Percentiles rank a stretch among this genome's conserved stretches.
phyloP scores from a whole-genome alignment of 2,888 invertebrate species.

The Myopa tessellatipennis region DNA sequence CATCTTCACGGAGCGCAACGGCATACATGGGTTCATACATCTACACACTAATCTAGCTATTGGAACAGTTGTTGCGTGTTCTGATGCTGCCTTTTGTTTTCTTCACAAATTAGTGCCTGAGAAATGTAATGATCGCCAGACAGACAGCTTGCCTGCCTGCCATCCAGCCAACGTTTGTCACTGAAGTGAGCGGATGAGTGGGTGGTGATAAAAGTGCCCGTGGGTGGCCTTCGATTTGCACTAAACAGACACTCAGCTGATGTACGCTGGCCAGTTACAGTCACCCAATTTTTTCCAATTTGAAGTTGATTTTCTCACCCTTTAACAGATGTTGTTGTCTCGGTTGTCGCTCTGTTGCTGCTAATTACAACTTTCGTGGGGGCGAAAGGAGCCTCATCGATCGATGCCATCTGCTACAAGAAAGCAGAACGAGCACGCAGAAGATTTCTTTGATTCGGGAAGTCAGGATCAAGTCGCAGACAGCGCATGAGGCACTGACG shows the following conservation, averaged over 20 bases:
- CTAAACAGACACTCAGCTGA: neutral
- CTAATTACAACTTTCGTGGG: too few species aligned
- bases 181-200: constrained; percentile 23
- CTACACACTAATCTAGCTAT: neutral
- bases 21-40: neutral
- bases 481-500: too few species aligned
- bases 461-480: too few species aligned
- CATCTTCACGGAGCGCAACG: neutral
- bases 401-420: too few species aligned
- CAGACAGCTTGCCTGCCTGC: neutral
- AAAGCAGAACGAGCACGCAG: too few species aligned
- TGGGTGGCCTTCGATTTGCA: constrained; percentile 19
- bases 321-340: constrained; percentile 27
- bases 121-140: constrained; percentile 20
- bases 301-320: neutral
- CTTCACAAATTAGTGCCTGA: neutral
- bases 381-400: too few species aligned
- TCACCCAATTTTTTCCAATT: neutral
- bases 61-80: constrained; percentile 25
- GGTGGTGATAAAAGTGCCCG: neutral
- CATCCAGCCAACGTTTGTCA: neutral
- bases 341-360: neutral
- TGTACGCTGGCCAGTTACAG: constrained; percentile 1
- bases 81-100: constrained; percentile 19
- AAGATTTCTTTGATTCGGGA: too few species aligned